Evolutionary conservation across 1,140 invertebrate species (phyloP).

Genomic region (Drosophila lini): DNA sequence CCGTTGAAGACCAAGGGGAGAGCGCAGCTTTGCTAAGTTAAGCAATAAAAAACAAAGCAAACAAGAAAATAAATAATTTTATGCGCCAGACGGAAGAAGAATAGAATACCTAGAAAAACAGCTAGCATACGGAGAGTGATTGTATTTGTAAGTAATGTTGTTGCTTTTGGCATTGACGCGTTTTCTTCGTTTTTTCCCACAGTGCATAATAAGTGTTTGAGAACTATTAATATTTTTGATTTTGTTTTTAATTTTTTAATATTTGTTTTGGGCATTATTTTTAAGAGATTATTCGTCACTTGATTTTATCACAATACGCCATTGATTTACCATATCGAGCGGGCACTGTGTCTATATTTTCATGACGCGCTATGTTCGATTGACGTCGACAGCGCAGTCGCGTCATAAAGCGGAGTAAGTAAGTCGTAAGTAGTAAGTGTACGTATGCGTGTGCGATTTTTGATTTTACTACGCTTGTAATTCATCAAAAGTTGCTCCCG

Average conservation of each 20-base stretch:
- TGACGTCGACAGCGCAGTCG: conserved; percentile 51
- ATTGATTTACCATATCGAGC: neutral
- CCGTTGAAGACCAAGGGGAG: neutral
- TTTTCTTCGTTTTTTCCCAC: conserved; percentile 3
- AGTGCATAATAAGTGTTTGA: neutral
- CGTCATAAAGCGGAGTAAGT: conserved; percentile 67
- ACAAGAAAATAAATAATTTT: conserved; percentile 53
- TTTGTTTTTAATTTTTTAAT: neutral
- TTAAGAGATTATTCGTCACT: neutral
- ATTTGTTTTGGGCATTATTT: neutral
- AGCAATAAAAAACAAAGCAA: conserved; percentile 21
- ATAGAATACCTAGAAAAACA: conserved; percentile 58
- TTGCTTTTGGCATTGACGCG: conserved; percentile 44
- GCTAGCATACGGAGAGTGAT: conserved; percentile 42
- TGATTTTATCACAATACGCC: neutral
- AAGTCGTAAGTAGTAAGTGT: conserved; percentile 6
- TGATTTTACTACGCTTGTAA: conserved; percentile 68
- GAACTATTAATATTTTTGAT: neutral
- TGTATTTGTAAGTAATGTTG: conserved; percentile 23
- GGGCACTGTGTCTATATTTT: conserved; percentile 2
- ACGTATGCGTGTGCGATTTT: conserved; percentile 29
- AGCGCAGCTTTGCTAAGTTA: conserved; percentile 14
- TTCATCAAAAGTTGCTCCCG: conserved; percentile 59
- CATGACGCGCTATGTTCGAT: conserved; percentile 37
- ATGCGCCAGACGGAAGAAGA: conserved; percentile 52